Base-by-base conservation (phyloP, 2,888 invertebrate genomes). In the Noctua janthe region DNA sequence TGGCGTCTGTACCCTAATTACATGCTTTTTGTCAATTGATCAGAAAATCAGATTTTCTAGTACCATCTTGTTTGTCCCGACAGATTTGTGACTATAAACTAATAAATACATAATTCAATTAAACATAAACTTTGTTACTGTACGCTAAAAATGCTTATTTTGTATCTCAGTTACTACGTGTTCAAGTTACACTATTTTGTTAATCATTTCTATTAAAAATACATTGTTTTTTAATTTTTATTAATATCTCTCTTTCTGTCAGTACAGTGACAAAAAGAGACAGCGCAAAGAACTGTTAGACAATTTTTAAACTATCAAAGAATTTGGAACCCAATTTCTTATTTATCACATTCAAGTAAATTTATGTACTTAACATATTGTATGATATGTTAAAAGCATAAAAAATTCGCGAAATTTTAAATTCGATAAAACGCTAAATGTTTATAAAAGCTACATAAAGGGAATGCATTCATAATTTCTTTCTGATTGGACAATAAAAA, bases 381-480 rank as follows among this genome's bases (percentile, higher is more conserved):
- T 23, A 67, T 29, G 88, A 88, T 88, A 86, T 88, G 84, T 87
- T 29, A 49, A 81, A 87, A 85, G 66, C 72, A 79, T 85, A 78
- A 59, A 23, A 87, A 82, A 82, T 71, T 78, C 66, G 54, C 64
- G 23, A 71, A 80, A 29, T 74, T 84, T 82, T 74, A 67, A 86
- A 80, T 84, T 84, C 84, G 43, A 76, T 71, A 80, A 71, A 81
- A 67, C 6, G 59, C 54, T 62, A 72, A 72, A 81, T 39, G 56
- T 56, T n/a, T 35, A 80, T 67, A 77, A 78, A 82, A 83, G 54
- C 74, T 82, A 74, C 67, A 66, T 75, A 84, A 78, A 76, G 72
- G 88, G 88, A 85, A 85, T 85, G 87, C 81, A 87, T 85, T 69
- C 76, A 85, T 84, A 74, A 82, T 88, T 89, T 89, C 80, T 71